Conservation (phyloP, 2,113 vertebrate genomes). For the Trinectes maculatus region DNA sequence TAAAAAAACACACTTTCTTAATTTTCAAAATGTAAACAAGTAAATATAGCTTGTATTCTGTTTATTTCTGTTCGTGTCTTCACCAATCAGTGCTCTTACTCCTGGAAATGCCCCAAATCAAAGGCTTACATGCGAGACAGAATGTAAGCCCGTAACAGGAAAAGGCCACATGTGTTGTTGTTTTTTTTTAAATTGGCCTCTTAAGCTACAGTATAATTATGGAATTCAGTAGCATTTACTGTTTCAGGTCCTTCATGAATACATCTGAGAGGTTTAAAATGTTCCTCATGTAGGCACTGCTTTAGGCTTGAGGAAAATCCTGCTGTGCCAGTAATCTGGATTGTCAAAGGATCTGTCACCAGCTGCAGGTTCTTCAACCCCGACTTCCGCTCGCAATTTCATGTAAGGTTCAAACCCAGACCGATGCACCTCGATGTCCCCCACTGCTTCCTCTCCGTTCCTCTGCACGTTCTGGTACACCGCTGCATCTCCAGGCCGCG, state of each 20-base stretch:
- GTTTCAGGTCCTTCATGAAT: conserved; percentile 71
- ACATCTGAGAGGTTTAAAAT: conserved; percentile 30
- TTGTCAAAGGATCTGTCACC: conserved; percentile 91
- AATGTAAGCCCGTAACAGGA: conserved; percentile 24
- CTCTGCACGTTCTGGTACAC: conserved; percentile 78
- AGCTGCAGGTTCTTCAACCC: conserved; percentile 70
- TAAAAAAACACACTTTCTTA: conserved; percentile 49
- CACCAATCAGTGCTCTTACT: conserved; percentile 44
- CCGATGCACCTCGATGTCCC: conserved; percentile 1
- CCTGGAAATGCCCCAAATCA: conserved; percentile 41
- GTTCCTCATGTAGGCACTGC: conserved; percentile 84
- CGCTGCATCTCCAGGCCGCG: conserved; percentile 45
- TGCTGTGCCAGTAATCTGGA: conserved; percentile 95
- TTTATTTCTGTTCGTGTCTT: conserved; percentile 34
- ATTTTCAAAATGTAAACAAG: conserved; percentile 68
- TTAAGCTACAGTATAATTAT: conserved; percentile 34
- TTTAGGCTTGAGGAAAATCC: conserved; percentile 85
- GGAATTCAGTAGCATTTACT: conserved; percentile 38
- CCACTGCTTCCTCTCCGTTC: conserved; percentile 34
- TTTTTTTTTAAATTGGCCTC: conserved; percentile 10
- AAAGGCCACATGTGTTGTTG: not conserved
- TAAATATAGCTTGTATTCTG: conserved; percentile 66
- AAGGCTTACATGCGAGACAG: conserved; percentile 9
- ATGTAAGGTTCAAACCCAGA: conserved; percentile 72
- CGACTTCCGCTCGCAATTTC: conserved; percentile 75